A percentile compares a stretch with the other conserved stretches of the same genome.
Evolutionary conservation across 2,797 vertebrate species (phyloP).

Genomic region (Heteromormyrus szaboi): DNA sequence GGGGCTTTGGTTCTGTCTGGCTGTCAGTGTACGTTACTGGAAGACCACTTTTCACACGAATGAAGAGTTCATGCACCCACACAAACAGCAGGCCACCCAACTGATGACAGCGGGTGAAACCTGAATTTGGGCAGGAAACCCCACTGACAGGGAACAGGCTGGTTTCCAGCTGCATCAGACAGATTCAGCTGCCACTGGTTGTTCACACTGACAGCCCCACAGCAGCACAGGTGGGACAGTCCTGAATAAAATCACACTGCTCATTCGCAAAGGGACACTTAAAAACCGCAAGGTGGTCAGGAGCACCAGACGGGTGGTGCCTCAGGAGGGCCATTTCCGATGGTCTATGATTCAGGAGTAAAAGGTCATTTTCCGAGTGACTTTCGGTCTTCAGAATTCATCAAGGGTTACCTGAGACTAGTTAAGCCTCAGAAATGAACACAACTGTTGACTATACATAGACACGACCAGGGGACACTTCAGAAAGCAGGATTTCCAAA

Average conservation of each 20-base stretch:
- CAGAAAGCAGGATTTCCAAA: neutral
- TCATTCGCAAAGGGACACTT: neutral
- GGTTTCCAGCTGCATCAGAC: neutral
- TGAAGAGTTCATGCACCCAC: neutral
- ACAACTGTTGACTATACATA: neutral
- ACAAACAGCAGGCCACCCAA: neutral
- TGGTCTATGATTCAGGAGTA: neutral
- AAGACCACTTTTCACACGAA: neutral
- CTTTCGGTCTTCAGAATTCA: neutral
- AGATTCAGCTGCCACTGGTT: neutral
- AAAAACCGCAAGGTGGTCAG: neutral
- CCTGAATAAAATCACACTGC: neutral
- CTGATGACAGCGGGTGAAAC: neutral
- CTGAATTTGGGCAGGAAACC: neutral
- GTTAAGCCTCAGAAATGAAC: neutral
- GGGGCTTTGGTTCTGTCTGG: neutral
- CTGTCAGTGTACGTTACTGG: neutral
- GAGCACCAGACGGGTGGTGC: neutral
- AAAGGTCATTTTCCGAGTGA: neutral
- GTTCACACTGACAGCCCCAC: neutral
- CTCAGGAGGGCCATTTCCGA: neutral
- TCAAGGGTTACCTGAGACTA: neutral
- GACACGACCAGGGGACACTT: neutral
- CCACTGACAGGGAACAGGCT: neutral
- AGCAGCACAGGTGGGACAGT: neutral